Evolutionary conservation across 2,888 invertebrate genomes (phyloP), one percentile per base, ranked within the genome.

Genomic region (Acrobeloides nanus): DNA sequence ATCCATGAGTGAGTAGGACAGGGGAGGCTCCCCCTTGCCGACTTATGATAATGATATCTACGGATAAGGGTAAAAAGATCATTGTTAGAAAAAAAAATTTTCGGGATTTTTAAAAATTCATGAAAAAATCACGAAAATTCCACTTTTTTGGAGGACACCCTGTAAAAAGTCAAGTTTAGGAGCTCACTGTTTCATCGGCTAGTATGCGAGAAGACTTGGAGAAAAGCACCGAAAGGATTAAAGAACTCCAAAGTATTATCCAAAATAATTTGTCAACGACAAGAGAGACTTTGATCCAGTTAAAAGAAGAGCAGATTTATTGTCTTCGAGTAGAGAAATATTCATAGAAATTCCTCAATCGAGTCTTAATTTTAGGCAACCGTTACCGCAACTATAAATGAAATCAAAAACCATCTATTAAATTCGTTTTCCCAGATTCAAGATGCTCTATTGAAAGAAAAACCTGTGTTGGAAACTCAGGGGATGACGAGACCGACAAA

Each of bases 321-420:
- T n/a, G n/a, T n/a, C n/a, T n/a, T n/a, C n/a, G n/a, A n/a, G n/a
- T n/a, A n/a, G n/a, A n/a, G n/a, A n/a, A n/a, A n/a, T n/a, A n/a
- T n/a, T n/a, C n/a, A n/a, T n/a, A n/a, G n/a, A n/a, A n/a, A n/a
- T n/a, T n/a, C n/a, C n/a, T n/a, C n/a, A n/a, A n/a, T n/a, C n/a
- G n/a, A n/a, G n/a, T n/a, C 35, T 15, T 23, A 23, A 6, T 39
- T 39, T n/a, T 34, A 15, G 17, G 7, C 39, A 17, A 34, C 39
- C 7, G 39, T 39, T 12, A 29, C 37, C 15, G 15, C 39, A 29
- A 39, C 31, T 29, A 39, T 39, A n/a, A n/a, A 15, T 8, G 39
- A 39, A 34, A 34, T 39, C 35, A 39, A 39, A 29, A 39, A 15
- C 32, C 37, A 39, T 15, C 39, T 39, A 6, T 29, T 39, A 6